Evolutionary conservation across 1,140 invertebrate genomes (phyloP), one percentile per base, ranked within the genome.

Genomic region (Oedothorax gibbosus): DNA sequence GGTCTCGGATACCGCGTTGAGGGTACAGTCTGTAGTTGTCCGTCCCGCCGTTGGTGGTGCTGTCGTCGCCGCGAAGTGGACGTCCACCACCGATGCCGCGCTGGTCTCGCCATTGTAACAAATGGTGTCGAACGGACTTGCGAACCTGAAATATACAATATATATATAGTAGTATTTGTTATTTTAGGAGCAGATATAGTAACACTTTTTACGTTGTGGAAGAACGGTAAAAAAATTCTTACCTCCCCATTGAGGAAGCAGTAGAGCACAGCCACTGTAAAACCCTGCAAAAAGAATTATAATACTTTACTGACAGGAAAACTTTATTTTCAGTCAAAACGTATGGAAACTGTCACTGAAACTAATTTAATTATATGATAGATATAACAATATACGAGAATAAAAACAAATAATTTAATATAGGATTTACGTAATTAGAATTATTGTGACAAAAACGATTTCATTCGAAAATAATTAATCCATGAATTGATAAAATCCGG

Each of bases 201-300:
- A 62, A 6, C 12, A 6, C 57, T 2, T 62, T 15, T 62, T 62
- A 2, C 1, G 3, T 62, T 18, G 57, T 15, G 6, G n/a, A 71
- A 35, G n/a, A 11, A 69, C 5, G 35, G 4, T 8, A 3, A 69
- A 18, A 20, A 20, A 69, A 20, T 6, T 18, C 89, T 92, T 91
- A 96, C 96, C 93, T 98, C 96, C 73, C 94, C 94, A 88, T 97
- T 97, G 53, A 95, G 90, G 87, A 97, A 97, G 89, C 96, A 98
- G 89, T 97, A 97, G 20, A 97, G 90, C 4, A 94, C 92, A 0
- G 95, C 94, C 50, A 97, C 94, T 88, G 96, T 95, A 85, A 96
- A 94, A 5, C 96, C 96, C 91, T 97, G 95, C 88, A 96, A 96
- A 1, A 80, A 60, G 35, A 69, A 64, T 50, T 8, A 65, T 35